phyloP scores from a whole-genome alignment of 37 sponge, comb jelly and placozoan genomes.

The Haliclona indistincta region DNA sequence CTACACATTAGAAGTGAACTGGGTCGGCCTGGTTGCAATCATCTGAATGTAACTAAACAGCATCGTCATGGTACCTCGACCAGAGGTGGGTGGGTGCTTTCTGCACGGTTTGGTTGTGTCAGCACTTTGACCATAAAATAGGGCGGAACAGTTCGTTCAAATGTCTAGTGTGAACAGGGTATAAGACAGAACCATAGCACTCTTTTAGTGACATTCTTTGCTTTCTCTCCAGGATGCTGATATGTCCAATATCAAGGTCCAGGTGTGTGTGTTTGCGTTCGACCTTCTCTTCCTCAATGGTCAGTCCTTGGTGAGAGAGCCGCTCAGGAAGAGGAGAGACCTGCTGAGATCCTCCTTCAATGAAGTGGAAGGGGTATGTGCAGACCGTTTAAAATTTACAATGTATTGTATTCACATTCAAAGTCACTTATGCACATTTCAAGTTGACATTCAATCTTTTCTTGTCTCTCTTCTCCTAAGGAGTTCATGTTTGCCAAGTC shows the following conservation, averaged over 20 bases:
- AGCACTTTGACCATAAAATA: too few species aligned
- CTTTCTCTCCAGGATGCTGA: conserved; percentile 72
- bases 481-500: conserved; percentile 87
- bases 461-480: conserved; percentile 26
- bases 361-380: conserved; percentile 87
- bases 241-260: conserved; percentile 82
- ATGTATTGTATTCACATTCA: too few species aligned
- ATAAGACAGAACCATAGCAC: too few species aligned
- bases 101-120: too few species aligned
- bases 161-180: too few species aligned
- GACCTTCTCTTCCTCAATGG: conserved; percentile 96
- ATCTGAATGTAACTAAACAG: too few species aligned
- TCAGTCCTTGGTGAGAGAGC: conserved; percentile 84
- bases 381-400: too few species aligned
- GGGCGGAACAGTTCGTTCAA: too few species aligned
- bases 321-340: conserved; percentile 77
- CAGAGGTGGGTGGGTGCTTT: too few species aligned
- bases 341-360: conserved; percentile 84
- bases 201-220: neutral
- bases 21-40: too few species aligned
- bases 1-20: too few species aligned
- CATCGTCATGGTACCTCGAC: too few species aligned
- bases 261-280: conserved; percentile 97
- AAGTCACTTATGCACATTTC: neutral
- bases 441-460: neutral